Percentiles rank a stretch among this genome's conserved stretches.
Conservation (phyloP, 92 coral and sea anemone genomes). For the Porites rus region DNA sequence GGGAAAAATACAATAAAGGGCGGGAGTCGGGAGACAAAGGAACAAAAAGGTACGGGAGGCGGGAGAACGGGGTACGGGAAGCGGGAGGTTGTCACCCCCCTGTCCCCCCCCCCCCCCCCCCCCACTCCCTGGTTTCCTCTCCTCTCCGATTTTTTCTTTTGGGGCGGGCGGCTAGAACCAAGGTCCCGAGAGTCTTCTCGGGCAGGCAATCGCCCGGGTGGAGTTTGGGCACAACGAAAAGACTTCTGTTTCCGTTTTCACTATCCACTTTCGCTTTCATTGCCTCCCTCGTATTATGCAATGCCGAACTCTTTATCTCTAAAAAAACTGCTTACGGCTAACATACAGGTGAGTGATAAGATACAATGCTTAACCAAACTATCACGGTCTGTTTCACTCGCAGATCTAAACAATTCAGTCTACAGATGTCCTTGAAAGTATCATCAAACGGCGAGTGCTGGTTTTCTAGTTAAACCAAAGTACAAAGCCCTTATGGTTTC, state of each 20-base stretch:
- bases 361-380: background rate
- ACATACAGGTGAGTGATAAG: background rate
- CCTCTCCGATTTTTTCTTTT: too few relatives aligned
- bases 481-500: background rate
- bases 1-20: too few relatives aligned
- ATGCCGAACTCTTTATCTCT: background rate
- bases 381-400: background rate
- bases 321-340: background rate
- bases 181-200: background rate
- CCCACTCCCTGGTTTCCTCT: too few relatives aligned
- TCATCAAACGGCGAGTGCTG: background rate
- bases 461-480: background rate
- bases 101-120: too few relatives aligned
- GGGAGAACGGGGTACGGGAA: too few relatives aligned
- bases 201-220: background rate
- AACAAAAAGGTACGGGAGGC: too few relatives aligned
- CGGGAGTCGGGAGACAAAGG: too few relatives aligned
- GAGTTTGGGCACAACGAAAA: background rate
- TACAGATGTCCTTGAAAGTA: background rate
- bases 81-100: too few relatives aligned
- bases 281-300: background rate
- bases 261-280: background rate
- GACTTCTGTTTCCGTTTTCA: too few relatives aligned
- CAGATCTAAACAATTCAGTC: background rate
- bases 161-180: background rate